These are phyloP conservation scores for Vollenhovia emeryi DNA, from an alignment of 1,140 invertebrate species.

Conservation along the genomic window DNA sequence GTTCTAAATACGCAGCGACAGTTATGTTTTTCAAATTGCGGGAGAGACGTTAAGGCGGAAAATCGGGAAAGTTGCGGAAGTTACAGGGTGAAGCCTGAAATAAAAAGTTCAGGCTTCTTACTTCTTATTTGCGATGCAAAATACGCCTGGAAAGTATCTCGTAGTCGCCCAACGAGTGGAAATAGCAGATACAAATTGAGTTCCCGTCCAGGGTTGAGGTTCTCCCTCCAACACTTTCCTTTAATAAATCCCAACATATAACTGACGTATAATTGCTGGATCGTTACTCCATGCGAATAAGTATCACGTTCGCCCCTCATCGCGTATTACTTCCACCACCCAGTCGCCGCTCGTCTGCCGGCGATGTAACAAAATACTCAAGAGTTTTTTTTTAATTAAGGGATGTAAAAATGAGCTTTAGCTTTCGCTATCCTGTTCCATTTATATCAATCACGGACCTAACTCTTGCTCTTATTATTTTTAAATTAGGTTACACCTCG, in stretches of 20 bases:
- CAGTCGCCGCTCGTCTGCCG: no score
- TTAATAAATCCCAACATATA: constrained; percentile 43
- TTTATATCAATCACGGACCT: neutral
- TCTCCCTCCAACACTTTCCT: constrained; percentile 4
- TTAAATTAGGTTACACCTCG: neutral
- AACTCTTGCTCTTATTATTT: neutral
- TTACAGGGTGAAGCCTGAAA: constrained; percentile 5
- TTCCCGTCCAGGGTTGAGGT: constrained; percentile 34
- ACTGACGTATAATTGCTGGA: constrained; percentile 25
- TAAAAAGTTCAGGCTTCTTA: constrained; percentile 38
- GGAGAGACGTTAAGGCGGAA: constrained; percentile 37
- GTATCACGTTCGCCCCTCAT: neutral
- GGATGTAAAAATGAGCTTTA: constrained; percentile 1
- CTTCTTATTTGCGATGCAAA: constrained; percentile 58
- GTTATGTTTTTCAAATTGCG: constrained; percentile 27
- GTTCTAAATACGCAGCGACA: neutral
- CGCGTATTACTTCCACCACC: neutral
- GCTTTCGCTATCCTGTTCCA: neutral
- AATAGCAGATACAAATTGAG: constrained; percentile 55
- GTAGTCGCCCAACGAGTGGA: constrained; percentile 13
- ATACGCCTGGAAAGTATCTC: constrained; percentile 45
- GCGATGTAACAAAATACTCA: constrained; percentile 1
- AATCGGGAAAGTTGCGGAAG: constrained; percentile 43
- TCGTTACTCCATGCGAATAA: neutral
- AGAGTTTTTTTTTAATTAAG: neutral